A percentile compares a stretch with the other conserved stretches of the same genome.
phyloP scores from a whole-genome alignment of 2,113 vertebrate species.

The Chiloscyllium plagiosum region DNA sequence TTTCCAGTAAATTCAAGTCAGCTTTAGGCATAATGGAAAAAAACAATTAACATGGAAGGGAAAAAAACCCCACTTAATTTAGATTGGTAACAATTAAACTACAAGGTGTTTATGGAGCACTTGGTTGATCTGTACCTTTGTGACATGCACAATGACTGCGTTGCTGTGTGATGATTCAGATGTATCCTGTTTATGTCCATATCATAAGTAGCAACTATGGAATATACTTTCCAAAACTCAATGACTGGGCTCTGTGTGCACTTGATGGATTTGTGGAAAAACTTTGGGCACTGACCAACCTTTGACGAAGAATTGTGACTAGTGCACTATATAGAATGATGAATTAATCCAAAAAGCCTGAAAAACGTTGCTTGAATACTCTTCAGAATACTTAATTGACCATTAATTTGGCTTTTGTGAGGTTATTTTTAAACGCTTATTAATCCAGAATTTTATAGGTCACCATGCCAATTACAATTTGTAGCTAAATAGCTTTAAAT shows the following conservation, averaged over 20 bases:
- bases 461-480: background rate
- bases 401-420: background rate
- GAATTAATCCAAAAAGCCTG: too few relatives aligned
- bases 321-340: background rate
- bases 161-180: slow-evolving; percentile 12
- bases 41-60: slow-evolving; percentile 24
- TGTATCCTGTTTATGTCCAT: slow-evolving; percentile 31
- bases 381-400: background rate
- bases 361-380: too few relatives aligned
- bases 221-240: background rate
- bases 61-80: background rate
- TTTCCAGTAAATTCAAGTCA: slow-evolving; percentile 31
- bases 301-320: background rate
- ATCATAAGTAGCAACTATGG: background rate
- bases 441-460: background rate
- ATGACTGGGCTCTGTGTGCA: background rate
- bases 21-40: background rate
- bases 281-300: background rate
- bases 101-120: background rate
- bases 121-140: background rate
- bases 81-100: slow-evolving; percentile 17
- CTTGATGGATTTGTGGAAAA: background rate
- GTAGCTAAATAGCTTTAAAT: background rate
- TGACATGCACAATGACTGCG: background rate
- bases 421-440: background rate